phyloP scores from a whole-genome alignment of 2,797 vertebrate genomes.

The Sebastes vulpes region DNA sequence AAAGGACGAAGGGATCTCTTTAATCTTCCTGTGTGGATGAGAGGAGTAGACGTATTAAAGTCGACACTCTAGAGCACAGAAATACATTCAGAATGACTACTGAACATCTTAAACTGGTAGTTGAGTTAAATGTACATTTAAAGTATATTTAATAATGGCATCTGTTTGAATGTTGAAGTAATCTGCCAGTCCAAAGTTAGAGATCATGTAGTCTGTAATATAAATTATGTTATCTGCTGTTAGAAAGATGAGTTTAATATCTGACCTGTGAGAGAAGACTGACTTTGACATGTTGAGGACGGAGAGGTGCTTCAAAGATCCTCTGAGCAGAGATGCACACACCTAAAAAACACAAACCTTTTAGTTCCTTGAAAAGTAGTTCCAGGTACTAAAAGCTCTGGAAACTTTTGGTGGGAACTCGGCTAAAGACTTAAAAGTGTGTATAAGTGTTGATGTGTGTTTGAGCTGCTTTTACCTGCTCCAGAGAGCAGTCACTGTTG shows the following conservation, averaged over 20 bases:
- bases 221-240: neutral
- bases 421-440: neutral
- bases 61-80: neutral
- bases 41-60: neutral
- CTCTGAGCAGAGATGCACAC: slow-evolving; percentile 91
- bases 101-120: neutral
- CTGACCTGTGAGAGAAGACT: slow-evolving; percentile 93
- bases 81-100: neutral
- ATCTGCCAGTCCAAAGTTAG: neutral
- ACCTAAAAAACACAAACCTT: slow-evolving; percentile 78
- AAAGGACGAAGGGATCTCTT: slow-evolving; percentile 92
- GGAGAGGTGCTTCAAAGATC: slow-evolving; percentile 91
- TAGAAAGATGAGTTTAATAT: neutral
- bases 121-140: neutral
- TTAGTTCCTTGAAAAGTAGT: no score
- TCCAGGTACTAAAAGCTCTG: no score
- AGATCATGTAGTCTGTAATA: neutral
- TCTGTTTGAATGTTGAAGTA: neutral
- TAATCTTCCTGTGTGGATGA: slow-evolving; percentile 87
- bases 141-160: neutral
- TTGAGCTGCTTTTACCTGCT: slow-evolving; percentile 85
- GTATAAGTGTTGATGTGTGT: neutral
- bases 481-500: slow-evolving; percentile 92
- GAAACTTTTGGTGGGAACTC: no score
- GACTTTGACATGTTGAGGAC: slow-evolving; percentile 93